Evolutionary conservation across 2,113 vertebrate genomes (phyloP).

Genomic region (Chaetorhynchus papuensis): DNA sequence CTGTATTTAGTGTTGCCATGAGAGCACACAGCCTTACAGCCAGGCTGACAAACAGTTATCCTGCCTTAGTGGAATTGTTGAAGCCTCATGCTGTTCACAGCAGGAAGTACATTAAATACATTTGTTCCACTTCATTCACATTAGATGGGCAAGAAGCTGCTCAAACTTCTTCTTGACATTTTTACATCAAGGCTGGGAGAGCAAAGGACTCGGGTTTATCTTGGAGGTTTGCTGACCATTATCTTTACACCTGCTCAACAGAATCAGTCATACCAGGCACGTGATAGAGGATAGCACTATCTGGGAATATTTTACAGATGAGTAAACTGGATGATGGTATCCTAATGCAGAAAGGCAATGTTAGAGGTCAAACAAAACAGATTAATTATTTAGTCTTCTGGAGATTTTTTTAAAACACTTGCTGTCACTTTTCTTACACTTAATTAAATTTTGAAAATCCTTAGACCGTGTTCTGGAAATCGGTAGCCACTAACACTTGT

Average conservation of each 20-base stretch:
- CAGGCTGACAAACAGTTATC: neutral
- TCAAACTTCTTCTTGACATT: neutral
- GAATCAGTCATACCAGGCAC: neutral
- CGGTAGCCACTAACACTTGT: neutral
- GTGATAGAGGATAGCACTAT: neutral
- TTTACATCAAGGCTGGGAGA: slow-evolving; percentile 13
- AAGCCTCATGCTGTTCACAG: slow-evolving; percentile 33
- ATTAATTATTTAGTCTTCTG: neutral
- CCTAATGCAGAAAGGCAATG: neutral
- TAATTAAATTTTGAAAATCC: neutral
- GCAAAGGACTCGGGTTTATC: neutral
- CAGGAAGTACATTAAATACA: slow-evolving; percentile 33
- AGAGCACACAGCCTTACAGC: neutral
- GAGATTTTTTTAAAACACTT: neutral
- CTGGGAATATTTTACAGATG: neutral
- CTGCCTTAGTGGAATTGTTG: slow-evolving; percentile 16
- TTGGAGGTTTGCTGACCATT: neutral
- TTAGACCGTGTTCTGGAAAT: neutral
- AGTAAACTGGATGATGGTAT: neutral
- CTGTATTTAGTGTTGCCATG: neutral
- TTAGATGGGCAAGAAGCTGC: neutral
- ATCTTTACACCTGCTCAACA: neutral
- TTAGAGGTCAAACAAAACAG: neutral
- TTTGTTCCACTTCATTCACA: slow-evolving; percentile 37
- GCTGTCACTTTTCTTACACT: neutral